Evolutionary conservation across 2,113 vertebrate genomes (phyloP), one percentile per base, ranked within the genome.

Genomic region (Prinia subflava): DNA sequence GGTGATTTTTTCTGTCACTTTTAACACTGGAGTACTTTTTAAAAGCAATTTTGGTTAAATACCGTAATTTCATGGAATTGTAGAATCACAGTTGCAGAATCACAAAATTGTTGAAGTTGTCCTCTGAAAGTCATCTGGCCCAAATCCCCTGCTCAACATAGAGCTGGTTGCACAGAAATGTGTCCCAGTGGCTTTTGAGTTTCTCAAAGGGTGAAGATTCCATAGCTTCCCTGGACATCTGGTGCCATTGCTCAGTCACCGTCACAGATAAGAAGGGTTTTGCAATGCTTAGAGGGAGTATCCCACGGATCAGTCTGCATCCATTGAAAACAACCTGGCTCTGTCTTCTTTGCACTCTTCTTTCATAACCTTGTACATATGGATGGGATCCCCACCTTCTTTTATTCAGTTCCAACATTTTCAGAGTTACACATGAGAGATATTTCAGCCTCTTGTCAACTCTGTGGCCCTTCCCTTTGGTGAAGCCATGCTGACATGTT

Each of bases 191-290:
- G 10, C 9, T 68, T 80, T 53, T 60, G 9, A 64, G 15, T 46
- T 16, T 49, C 47, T 76, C 20, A 23, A 22, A 53, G 8, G 10
- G 41, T 25, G 28, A 42, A 67, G 37, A 67, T 17, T 44, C 24
- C 42, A 57, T 17, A 30, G 15, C 2, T 1, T 22, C 4, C 5
- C 22, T 46, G 19, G 21, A 13, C 7, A 63, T 19, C 17, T 22
- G 47, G 7, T 35, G 10, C 8, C 18, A n/a, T 5, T 0, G 4
- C 3, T 85, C 3, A 6, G 22, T 30, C 50, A 55, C 4, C 3
- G 3, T 65, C 12, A 56, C 3, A 56, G 42, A 44, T 9, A 62
- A 57, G 70, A 53, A 27, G 7, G 7, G 4, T 2, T 74, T 82
- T 18, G 11, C 24, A 4, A 35, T 28, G 18, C 44, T 83, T 25